Evolutionary conservation across 2,888 invertebrate species (phyloP).

Genomic region (Orthonevra nobilis): DNA sequence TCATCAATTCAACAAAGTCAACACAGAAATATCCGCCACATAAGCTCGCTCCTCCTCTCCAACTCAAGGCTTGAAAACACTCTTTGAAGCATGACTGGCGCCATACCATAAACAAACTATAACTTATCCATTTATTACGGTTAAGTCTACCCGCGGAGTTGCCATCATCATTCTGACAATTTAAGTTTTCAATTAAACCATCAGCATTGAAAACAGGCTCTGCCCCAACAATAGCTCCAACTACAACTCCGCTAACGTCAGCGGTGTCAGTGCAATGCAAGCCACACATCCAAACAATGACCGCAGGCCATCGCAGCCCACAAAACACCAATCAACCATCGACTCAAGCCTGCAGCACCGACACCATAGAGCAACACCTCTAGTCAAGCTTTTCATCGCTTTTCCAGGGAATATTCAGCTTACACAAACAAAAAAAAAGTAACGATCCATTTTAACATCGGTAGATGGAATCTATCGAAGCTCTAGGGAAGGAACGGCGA

Average conservation of each 20-base stretch:
- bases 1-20: no score
- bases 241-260: neutral
- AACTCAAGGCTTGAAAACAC: no score
- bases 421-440: neutral
- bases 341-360: conserved; percentile 9
- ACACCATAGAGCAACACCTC: conserved; percentile 58
- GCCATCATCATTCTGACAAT: conserved; percentile 13
- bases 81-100: no score
- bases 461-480: neutral
- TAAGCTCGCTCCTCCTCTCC: no score
- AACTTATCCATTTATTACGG: no score
- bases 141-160: no score
- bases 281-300: conserved; percentile 41
- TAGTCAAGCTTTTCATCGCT: conserved; percentile 52
- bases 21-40: no score
- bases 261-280: neutral
- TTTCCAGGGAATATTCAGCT: conserved; percentile 22
- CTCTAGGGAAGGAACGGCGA: neutral
- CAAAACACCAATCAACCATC: conserved; percentile 35
- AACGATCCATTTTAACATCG: neutral
- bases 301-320: conserved; percentile 39
- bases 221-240: conserved; percentile 5
- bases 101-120: no score
- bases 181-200: conserved; percentile 12
- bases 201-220: neutral